phyloP scores from a whole-genome alignment of 2,797 vertebrate genomes.

The Coregonus sp. region DNA sequence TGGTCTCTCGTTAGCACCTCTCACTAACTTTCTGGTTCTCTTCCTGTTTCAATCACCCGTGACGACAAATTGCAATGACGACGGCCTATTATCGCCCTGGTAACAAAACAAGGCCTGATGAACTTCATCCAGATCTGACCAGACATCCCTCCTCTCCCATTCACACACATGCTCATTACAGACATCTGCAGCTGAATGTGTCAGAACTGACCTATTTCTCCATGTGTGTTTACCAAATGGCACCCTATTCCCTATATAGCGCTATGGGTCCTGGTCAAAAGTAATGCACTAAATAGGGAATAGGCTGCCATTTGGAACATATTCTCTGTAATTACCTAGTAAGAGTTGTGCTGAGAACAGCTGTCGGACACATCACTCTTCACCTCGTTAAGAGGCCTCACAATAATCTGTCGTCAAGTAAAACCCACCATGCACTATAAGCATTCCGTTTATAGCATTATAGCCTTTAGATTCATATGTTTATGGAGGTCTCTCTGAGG shows the following conservation, averaged over 20 bases:
- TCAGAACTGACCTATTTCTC: conserved; percentile 36
- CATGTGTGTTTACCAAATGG: conserved; percentile 32
- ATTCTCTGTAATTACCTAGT: background rate
- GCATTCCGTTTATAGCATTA: background rate
- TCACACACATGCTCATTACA: background rate
- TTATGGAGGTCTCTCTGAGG: conserved; percentile 1
- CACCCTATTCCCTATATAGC: background rate
- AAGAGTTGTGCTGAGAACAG: conserved; percentile 2
- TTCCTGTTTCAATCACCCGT: background rate
- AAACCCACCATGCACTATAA: background rate
- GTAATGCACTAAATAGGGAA: background rate
- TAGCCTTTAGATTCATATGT: background rate
- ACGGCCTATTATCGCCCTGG: background rate
- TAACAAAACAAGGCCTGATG: background rate
- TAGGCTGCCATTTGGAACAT: background rate
- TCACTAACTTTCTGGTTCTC: background rate
- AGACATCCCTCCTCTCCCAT: background rate
- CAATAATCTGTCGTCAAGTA: conserved; percentile 10
- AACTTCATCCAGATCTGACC: background rate
- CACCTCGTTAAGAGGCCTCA: conserved; percentile 42
- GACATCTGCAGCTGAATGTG: background rate
- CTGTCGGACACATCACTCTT: background rate
- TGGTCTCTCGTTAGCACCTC: background rate
- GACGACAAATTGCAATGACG: background rate
- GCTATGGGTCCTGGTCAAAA: background rate